Conservation (phyloP, 2,888 invertebrate genomes). For the Atherix ibis region DNA sequence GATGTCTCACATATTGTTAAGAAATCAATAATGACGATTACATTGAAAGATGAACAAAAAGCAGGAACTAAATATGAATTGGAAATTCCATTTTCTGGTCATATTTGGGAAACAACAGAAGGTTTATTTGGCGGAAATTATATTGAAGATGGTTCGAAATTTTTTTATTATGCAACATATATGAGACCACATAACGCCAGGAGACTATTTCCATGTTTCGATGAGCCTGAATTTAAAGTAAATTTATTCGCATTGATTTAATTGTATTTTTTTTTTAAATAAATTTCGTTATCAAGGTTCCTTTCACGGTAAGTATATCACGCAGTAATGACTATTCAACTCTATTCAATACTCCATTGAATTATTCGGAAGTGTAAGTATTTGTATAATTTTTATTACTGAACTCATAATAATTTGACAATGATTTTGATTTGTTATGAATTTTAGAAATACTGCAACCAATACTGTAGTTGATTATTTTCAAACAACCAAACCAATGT, state of each 20-base stretch:
- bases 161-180: slow-evolving; percentile 48
- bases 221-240: slow-evolving; percentile 61
- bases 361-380: slow-evolving; percentile 42
- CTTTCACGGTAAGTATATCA: slow-evolving; percentile 46
- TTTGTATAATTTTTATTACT: neutral
- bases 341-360: slow-evolving; percentile 47
- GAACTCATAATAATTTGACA: no score
- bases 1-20: no score
- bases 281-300: slow-evolving; percentile 37
- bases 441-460: slow-evolving; percentile 17
- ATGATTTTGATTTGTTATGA: no score
- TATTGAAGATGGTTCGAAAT: slow-evolving; percentile 28
- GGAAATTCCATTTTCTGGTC: slow-evolving; percentile 48
- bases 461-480: slow-evolving; percentile 53
- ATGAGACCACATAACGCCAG: slow-evolving; percentile 57
- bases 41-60: slow-evolving; percentile 40
- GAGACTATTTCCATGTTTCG: slow-evolving; percentile 67
- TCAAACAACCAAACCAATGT: slow-evolving; percentile 54
- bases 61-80: slow-evolving; percentile 43
- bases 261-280: neutral
- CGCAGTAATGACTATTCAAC: slow-evolving; percentile 41
- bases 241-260: slow-evolving; percentile 15
- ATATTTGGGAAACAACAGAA: slow-evolving; percentile 44
- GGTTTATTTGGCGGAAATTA: slow-evolving; percentile 57
- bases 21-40: slow-evolving; percentile 44